phyloP scores from a whole-genome alignment of 2,113 vertebrate species.

The Myiagra hebetior region DNA sequence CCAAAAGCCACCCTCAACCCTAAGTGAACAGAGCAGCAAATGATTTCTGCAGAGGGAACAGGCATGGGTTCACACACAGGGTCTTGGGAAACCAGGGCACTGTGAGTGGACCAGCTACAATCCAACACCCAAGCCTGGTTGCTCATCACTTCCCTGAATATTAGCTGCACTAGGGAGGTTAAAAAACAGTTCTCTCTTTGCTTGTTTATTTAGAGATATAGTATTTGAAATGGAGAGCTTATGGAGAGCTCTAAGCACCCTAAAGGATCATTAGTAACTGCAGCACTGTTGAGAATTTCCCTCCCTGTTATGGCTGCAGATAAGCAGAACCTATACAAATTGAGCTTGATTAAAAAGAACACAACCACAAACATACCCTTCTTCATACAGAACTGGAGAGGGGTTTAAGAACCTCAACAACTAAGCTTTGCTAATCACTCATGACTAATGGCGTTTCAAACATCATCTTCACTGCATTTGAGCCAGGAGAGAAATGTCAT shows the following conservation, averaged over 20 bases:
- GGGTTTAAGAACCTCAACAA: conserved; percentile 32
- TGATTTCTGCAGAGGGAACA: neutral
- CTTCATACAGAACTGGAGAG: neutral
- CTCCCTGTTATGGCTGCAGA: conserved; percentile 6
- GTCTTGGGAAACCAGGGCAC: neutral
- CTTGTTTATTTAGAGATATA: neutral
- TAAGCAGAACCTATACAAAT: conserved; percentile 35
- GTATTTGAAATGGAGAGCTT: conserved; percentile 15
- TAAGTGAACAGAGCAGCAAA: neutral
- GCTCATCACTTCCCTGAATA: neutral
- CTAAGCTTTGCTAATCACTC: conserved; percentile 53
- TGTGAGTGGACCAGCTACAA: neutral
- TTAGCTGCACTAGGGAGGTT: neutral
- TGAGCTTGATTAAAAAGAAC: conserved; percentile 4
- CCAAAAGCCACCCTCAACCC: neutral
- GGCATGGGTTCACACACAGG: neutral
- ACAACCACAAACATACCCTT: neutral
- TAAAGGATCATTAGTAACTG: conserved; percentile 4
- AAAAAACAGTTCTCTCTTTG: neutral
- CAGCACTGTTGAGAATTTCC: neutral
- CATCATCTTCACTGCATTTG: conserved; percentile 39
- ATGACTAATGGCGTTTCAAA: conserved; percentile 55
- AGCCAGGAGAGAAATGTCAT: conserved; percentile 32
- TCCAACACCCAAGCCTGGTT: neutral
- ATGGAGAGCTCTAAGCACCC: neutral